Percentiles rank a stretch among this genome's conserved stretches.
These are phyloP conservation scores for Mythimna albipuncta DNA, from an alignment of 2,888 invertebrate species.

Conservation along the genomic window DNA sequence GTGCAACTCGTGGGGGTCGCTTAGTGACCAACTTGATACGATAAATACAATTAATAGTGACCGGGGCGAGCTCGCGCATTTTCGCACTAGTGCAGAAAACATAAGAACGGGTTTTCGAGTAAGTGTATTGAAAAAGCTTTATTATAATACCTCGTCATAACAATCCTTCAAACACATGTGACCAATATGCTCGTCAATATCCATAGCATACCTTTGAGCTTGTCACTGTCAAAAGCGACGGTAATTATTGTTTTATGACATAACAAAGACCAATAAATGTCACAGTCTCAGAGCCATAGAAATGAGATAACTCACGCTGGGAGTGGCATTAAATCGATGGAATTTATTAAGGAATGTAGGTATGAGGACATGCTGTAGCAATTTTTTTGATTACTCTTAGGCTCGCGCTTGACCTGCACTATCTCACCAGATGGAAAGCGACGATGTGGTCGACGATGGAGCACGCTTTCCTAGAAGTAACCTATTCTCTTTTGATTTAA, in stretches of 20 bases:
- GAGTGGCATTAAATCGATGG: constrained; percentile 16
- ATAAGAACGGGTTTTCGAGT: no score
- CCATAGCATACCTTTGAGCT: neutral
- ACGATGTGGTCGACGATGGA: no score
- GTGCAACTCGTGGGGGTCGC: no score
- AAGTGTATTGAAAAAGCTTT: no score
- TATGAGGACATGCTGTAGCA: neutral
- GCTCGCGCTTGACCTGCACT: no score
- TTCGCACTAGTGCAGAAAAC: no score
- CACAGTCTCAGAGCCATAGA: constrained; percentile 17
- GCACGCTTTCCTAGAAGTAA: no score
- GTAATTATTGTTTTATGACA: constrained; percentile 67
- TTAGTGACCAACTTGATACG: no score
- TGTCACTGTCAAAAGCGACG: constrained; percentile 36
- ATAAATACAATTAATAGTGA: no score
- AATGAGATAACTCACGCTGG: constrained; percentile 34
- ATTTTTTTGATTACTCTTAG: neutral
- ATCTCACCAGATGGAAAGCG: no score
- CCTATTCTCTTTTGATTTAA: no score
- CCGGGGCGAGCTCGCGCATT: no score
- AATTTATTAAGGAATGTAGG: constrained; percentile 33
- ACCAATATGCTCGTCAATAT: constrained; percentile 45
- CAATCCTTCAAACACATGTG: constrained; percentile 63
- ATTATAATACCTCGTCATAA: neutral
- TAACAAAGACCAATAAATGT: constrained; percentile 59